These are phyloP conservation scores for Pomatostomus ruficeps DNA, from an alignment of 2,113 vertebrate genomes.

Conservation along the genomic window DNA sequence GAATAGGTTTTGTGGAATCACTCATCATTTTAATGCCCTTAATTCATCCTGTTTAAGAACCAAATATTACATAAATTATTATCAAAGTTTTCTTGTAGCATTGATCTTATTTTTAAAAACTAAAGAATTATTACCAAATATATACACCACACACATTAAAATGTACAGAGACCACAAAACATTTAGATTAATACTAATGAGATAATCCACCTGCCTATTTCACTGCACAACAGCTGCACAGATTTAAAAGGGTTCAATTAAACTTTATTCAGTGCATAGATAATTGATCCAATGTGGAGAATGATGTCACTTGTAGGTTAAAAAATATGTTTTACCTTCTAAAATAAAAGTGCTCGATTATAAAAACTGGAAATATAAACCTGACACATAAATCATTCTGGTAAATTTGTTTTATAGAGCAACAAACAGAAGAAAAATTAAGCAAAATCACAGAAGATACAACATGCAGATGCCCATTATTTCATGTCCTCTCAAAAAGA, in stretches of 20 bases:
- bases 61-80: conserved; percentile 37
- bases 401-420: conserved; percentile 45
- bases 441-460: conserved; percentile 5
- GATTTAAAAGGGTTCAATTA: conserved; percentile 71
- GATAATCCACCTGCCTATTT: conserved; percentile 62
- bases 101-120: conserved; percentile 49
- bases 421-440: conserved; percentile 37
- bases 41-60: conserved; percentile 42
- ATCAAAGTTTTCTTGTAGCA: conserved; percentile 37
- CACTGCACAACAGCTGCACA: conserved; percentile 58
- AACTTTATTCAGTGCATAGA: conserved; percentile 69
- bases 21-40: conserved; percentile 48
- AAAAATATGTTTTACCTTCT: conserved; percentile 58
- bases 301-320: conserved; percentile 51
- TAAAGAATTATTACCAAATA: conserved; percentile 51
- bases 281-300: conserved; percentile 65
- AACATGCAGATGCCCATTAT: conserved; percentile 20
- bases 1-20: conserved; percentile 35
- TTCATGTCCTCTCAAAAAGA: conserved; percentile 8
- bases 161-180: conserved; percentile 55
- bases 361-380: conserved; percentile 53
- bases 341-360: conserved; percentile 49
- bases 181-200: conserved; percentile 70
- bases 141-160: conserved; percentile 50
- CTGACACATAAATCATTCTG: conserved; percentile 27